These are phyloP conservation scores for Acrossocheilus fasciatus DNA, from an alignment of 2,797 vertebrate genomes.

Conservation along the genomic window DNA sequence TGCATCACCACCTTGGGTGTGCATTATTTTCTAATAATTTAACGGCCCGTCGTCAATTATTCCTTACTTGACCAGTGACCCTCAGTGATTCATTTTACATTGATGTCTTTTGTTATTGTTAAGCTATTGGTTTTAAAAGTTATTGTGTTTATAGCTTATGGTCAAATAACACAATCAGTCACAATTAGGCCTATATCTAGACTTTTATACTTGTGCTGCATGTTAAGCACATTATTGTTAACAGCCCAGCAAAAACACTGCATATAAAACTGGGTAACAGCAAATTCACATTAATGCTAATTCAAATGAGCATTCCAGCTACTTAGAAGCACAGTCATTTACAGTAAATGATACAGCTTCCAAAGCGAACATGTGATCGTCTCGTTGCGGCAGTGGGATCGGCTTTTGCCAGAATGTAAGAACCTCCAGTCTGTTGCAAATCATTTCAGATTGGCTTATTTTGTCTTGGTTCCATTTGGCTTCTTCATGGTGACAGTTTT, in stretches of 20 bases:
- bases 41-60: neutral
- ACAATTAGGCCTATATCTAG: slow-evolving; percentile 7
- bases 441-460: slow-evolving; percentile 32
- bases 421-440: slow-evolving; percentile 44
- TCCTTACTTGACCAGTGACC: neutral
- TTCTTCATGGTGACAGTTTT: slow-evolving; percentile 35
- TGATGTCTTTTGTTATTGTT: slow-evolving; percentile 45
- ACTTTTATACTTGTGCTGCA: neutral
- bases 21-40: neutral
- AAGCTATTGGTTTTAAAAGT: slow-evolving; percentile 34
- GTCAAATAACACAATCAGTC: neutral
- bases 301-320: neutral
- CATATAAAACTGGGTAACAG: neutral
- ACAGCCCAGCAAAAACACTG: slow-evolving; percentile 4
- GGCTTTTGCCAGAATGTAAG: neutral
- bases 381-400: slow-evolving; percentile 27
- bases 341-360: slow-evolving; percentile 24
- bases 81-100: slow-evolving; percentile 61
- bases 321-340: neutral
- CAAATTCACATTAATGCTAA: slow-evolving; percentile 9
- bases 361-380: slow-evolving; percentile 27
- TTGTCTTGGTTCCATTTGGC: slow-evolving; percentile 43
- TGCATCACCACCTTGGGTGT: too few species aligned
- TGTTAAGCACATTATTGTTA: neutral
- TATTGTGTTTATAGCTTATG: slow-evolving; percentile 17